Evolutionary conservation across 2,797 vertebrate species (phyloP), one percentile per base, ranked within the genome.

Genomic region (Poecilia gillii): DNA sequence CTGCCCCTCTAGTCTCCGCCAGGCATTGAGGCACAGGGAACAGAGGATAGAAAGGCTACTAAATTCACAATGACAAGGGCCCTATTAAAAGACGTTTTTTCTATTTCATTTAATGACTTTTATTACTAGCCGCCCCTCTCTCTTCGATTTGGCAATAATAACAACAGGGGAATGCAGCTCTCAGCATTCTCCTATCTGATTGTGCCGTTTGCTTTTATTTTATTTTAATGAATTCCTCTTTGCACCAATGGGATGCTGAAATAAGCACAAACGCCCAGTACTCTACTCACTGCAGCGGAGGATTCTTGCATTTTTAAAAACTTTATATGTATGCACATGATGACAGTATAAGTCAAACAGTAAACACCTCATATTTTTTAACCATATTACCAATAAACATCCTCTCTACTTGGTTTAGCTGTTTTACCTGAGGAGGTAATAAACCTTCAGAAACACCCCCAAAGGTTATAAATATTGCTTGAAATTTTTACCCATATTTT

Each of bases 91-190:
- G 83, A 83, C 36, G 39, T 91, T 92, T 90, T 91, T 92, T 90
- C 93, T 90, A 92, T 94, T 94, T 93, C 82, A 85, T 93, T 93
- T 93, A 94, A 95, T 94, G 93, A 94, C 92, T 94, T 95, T 94
- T 94, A 95, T 94, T 92, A 93, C 92, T 89, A 90, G 88, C 85
- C 81, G 77, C 88, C 82, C 87, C 89, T 90, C 87, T 93, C 86
- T 78, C 89, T 94, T 95, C 91, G 91, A 95, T 95, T 94, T 92
- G 93, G 93, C 91, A 93, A 92, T 95, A 94, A 94, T 94, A 94
- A 93, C 94, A 95, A 93, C 90, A 88, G 87, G 92, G 91, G 92
- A 95, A 93, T 93, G 94, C 94, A 93, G 89, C 81, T 81, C 93
- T 94, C 93, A 93, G 94, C 93, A 57, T 90, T 94, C 90, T 92